These are phyloP conservation scores for Trichopoda pennipes DNA, from an alignment of 2,888 invertebrate genomes.

Conservation along the genomic window DNA sequence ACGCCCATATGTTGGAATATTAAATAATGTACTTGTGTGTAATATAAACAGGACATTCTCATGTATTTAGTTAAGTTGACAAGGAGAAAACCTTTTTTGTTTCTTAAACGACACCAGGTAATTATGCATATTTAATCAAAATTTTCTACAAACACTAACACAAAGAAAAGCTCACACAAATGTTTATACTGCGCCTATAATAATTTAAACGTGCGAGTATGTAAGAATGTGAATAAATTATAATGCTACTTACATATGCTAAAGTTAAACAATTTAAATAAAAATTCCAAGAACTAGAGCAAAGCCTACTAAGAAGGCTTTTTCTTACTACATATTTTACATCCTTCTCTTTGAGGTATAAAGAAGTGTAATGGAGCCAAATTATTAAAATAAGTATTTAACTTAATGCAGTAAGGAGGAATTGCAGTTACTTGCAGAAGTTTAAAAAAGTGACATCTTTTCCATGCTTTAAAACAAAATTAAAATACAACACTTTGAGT, in stretches of 20 bases:
- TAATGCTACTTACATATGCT: slow-evolving; percentile 58
- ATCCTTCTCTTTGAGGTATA: slow-evolving; percentile 22
- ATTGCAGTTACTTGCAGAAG: not conserved
- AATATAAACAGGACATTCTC: slow-evolving; percentile 55
- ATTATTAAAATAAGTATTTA: slow-evolving; percentile 66
- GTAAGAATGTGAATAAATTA: slow-evolving; percentile 34
- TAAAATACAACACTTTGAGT: not conserved
- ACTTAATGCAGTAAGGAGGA: not conserved
- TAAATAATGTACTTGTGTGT: slow-evolving; percentile 30
- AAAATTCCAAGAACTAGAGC: slow-evolving; percentile 53
- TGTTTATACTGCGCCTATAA: not conserved
- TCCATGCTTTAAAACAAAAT: not conserved
- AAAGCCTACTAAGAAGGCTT: slow-evolving; percentile 45
- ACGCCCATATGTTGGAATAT: not conserved
- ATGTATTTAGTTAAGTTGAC: slow-evolving; percentile 48
- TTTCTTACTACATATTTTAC: not conserved
- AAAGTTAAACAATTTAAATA: slow-evolving; percentile 50
- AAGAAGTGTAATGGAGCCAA: slow-evolving; percentile 60
- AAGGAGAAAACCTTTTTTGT: slow-evolving; percentile 45
- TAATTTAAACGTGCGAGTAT: not conserved
- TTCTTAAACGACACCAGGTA: slow-evolving; percentile 73
- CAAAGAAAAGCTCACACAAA: slow-evolving; percentile 14
- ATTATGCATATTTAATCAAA: slow-evolving; percentile 80
- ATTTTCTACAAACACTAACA: slow-evolving; percentile 59
- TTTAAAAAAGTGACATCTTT: slow-evolving; percentile 7